Percentiles rank a stretch among this genome's conserved stretches.
These are phyloP conservation scores for Mixornis gularis DNA, from an alignment of 2,113 vertebrate genomes.

Conservation along the genomic window DNA sequence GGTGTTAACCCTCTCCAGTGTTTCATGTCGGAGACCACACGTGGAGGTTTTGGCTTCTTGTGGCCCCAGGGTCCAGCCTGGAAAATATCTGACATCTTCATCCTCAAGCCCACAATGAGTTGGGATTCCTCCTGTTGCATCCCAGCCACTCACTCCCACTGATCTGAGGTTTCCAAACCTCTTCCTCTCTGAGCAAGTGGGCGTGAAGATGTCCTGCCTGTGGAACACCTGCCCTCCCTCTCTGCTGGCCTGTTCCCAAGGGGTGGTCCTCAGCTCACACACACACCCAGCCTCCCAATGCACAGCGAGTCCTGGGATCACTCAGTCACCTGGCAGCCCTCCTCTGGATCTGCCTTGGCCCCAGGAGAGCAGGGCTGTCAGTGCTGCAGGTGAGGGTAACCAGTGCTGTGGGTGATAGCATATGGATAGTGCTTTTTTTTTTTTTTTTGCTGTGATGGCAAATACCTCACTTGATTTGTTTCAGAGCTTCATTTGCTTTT, in stretches of 20 bases:
- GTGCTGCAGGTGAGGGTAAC: not conserved
- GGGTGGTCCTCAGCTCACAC: not conserved
- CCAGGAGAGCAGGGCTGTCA: not conserved
- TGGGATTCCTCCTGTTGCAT: not conserved
- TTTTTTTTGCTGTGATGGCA: not conserved
- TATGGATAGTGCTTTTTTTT: not conserved
- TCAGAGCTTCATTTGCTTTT: not conserved
- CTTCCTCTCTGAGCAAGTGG: not conserved
- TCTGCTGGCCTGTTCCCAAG: not conserved
- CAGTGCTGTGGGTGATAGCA: not conserved
- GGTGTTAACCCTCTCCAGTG: not conserved
- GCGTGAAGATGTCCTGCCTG: not conserved
- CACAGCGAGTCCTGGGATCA: not conserved
- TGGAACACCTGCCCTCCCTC: not conserved
- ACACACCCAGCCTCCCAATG: not conserved
- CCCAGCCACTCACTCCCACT: not conserved
- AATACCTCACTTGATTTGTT: not conserved
- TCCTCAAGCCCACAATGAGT: not conserved
- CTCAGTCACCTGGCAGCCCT: not conserved
- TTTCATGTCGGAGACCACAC: not conserved
- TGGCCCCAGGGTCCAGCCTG: not conserved
- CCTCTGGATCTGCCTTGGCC: not conserved
- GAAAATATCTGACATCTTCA: not conserved
- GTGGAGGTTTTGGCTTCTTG: not conserved
- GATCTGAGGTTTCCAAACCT: not conserved